Base-by-base conservation (phyloP, 2,888 invertebrate genomes). In the Scaptomyza cyrtandrae region DNA sequence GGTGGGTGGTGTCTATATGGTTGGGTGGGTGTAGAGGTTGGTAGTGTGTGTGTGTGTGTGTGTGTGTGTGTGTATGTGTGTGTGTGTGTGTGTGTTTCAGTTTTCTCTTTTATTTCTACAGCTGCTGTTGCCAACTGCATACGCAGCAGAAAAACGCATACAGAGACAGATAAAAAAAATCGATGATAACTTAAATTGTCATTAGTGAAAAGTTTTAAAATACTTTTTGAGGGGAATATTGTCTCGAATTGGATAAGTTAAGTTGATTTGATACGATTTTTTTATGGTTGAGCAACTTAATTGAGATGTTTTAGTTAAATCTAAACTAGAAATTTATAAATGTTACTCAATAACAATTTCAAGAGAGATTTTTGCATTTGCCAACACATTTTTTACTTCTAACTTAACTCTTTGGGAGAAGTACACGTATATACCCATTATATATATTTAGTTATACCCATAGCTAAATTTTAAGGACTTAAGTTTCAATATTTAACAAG, bases 181-280 rank as follows among this genome's bases (percentile, higher is more conserved):
- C 54, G 14, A 80, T 79, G 75, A 75, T 73, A 84, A 80, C 86
- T 78, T 70, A 77, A 84, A 67, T 75, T 82, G 78, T 76, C 88
- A 81, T 77, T 84, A 73, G 78, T 80, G 74, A 71, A 9, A 33
- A 16, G 0, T 7, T 3, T 14, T 11, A 1, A 3, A 9, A 46
- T 6, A 35, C 4, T n/a, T 2, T 2, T 19, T 10, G n/a, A 11
- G 0, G 7, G 27, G 2, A 5, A 37, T 27, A 33, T 33, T 37
- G 0, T 11, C 19, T 16, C 41, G 27, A 41, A 29, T 4, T 4
- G 24, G 19, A 24, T 44, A 6, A 24, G 13, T 5, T 19, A 5
- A 41, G 16, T 5, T 44, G 19, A 19, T 11, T 29, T 29, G 29
- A 29, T 1, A 7, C 7, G 29, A 29, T 6, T 29, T 7, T 29